A percentile compares a stretch with the other conserved stretches of the same genome.
These are phyloP conservation scores for Cotesia glomerata DNA, from an alignment of 1,140 invertebrate genomes.

Conservation along the genomic window DNA sequence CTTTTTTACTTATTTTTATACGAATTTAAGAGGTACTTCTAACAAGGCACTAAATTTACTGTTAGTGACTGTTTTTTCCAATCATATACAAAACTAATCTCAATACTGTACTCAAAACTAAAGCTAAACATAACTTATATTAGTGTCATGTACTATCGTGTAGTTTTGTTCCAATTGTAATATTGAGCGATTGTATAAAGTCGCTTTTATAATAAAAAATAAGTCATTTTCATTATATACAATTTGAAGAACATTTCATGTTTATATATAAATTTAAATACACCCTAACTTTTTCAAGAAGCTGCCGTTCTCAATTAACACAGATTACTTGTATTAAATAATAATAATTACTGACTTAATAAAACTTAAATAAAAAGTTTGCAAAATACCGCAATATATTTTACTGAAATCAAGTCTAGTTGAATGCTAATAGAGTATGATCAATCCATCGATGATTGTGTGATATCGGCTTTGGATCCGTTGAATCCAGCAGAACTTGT, in stretches of 20 bases:
- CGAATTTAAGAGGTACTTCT: background rate
- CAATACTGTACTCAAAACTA: conserved; percentile 25
- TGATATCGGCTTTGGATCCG: background rate
- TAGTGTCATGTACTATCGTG: too few relatives aligned
- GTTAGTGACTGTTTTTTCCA: background rate
- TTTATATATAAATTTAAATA: background rate
- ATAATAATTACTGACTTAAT: too few relatives aligned
- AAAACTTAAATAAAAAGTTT: background rate
- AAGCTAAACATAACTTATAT: conserved; percentile 11
- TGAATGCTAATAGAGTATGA: background rate
- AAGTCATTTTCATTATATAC: background rate
- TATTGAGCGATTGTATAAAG: background rate
- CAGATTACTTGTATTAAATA: background rate
- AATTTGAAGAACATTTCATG: background rate
- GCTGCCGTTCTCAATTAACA: background rate
- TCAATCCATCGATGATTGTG: conserved; percentile 5
- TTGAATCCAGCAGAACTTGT: conserved; percentile 30
- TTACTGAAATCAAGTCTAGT: background rate
- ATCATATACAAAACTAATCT: conserved; percentile 3
- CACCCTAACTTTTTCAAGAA: too few relatives aligned
- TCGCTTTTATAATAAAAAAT: too few relatives aligned
- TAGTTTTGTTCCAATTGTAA: background rate
- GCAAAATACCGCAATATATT: background rate
- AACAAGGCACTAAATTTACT: background rate
- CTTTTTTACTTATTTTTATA: background rate